Percentiles rank a stretch among this genome's conserved stretches.
Conservation (phyloP, 2,797 vertebrate genomes). For the Adrianichthys oophorus region DNA sequence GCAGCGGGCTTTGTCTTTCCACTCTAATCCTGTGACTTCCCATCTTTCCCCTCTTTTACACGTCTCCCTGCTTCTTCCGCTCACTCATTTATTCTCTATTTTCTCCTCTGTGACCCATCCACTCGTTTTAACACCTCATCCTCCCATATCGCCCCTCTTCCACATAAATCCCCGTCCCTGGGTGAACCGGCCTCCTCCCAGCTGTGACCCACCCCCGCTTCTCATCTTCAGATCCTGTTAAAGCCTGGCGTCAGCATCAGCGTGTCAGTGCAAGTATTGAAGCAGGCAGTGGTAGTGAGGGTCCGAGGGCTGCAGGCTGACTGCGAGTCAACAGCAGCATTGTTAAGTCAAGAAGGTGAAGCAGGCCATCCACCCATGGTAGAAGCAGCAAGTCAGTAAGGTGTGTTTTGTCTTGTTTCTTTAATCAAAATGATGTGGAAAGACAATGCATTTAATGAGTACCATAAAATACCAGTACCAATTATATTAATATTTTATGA, state of each 20-base stretch:
- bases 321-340: constrained; percentile 48
- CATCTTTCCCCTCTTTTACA: constrained; percentile 38
- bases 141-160: constrained; percentile 20
- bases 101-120: constrained; percentile 36
- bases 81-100: constrained; percentile 14
- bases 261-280: constrained; percentile 52
- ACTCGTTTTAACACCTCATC: constrained; percentile 44
- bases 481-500: too few relatives aligned
- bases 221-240: constrained; percentile 56
- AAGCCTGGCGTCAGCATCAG: constrained; percentile 63
- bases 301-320: constrained; percentile 33
- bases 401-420: too few relatives aligned
- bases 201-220: constrained; percentile 35
- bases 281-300: constrained; percentile 38
- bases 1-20: constrained; percentile 55
- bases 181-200: constrained; percentile 21
- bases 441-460: too few relatives aligned
- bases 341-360: constrained; percentile 23
- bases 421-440: too few relatives aligned
- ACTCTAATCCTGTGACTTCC: constrained; percentile 57
- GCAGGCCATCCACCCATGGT: neutral
- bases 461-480: too few relatives aligned
- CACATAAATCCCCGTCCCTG: constrained; percentile 36
- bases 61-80: constrained; percentile 20
- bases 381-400: neutral